Evolutionary conservation across 2,888 invertebrate genomes (phyloP).

Genomic region (Ferdinandea cuprea): DNA sequence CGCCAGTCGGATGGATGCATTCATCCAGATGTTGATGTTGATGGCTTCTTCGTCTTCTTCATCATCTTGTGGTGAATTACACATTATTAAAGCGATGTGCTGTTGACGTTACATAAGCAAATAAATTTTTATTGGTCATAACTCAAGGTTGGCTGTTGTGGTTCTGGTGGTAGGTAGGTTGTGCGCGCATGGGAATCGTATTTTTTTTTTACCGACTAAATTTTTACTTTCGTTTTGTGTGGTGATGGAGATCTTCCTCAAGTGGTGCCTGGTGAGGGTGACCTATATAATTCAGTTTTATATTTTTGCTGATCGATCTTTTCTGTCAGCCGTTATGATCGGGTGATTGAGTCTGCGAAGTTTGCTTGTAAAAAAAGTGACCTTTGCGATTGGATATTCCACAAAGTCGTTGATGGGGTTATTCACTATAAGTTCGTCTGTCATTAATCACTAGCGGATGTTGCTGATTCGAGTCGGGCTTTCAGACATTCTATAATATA

Average conservation of each 20-base stretch:
- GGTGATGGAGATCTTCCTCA: too few species aligned
- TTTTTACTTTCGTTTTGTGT: conserved; percentile 29
- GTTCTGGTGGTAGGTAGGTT: conserved; percentile 16
- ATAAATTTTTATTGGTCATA: conserved; percentile 73
- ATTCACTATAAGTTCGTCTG: too few species aligned
- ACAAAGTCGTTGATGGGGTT: too few species aligned
- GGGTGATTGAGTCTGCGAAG: too few species aligned
- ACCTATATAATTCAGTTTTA: background rate
- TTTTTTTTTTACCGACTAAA: conserved; percentile 26
- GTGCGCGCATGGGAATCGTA: conserved; percentile 52
- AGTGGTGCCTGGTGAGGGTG: too few species aligned
- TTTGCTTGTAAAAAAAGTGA: too few species aligned
- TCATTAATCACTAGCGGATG: too few species aligned
- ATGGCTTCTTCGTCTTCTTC: conserved; percentile 69
- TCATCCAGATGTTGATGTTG: conserved; percentile 23
- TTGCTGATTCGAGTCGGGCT: too few species aligned
- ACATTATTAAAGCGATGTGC: conserved; percentile 24
- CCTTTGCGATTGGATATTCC: too few species aligned
- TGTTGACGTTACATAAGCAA: conserved; percentile 61
- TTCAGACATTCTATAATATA: too few species aligned
- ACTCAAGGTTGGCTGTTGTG: conserved; percentile 63
- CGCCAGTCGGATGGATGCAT: conserved; percentile 32
- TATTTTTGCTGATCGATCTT: too few species aligned
- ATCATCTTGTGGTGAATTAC: conserved; percentile 36
- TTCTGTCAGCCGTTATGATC: too few species aligned